These are phyloP conservation scores for Eupithecia subumbrata DNA, from an alignment of 2,888 invertebrate genomes.

Conservation along the genomic window DNA sequence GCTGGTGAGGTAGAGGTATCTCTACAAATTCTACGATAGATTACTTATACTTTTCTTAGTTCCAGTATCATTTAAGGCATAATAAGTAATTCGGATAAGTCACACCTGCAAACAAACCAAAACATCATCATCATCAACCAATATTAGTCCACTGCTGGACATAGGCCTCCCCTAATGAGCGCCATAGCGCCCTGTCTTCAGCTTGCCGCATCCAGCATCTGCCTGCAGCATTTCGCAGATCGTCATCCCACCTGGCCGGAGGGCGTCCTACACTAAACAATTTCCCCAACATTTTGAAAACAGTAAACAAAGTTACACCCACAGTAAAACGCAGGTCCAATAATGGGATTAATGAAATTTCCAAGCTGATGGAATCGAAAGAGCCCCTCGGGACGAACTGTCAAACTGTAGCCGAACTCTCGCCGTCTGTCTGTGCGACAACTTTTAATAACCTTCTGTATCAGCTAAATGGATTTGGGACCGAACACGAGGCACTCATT, in stretches of 20 bases:
- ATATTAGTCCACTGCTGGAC: too few relatives aligned
- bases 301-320: constrained; percentile 40
- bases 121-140: too few relatives aligned
- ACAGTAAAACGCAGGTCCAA: constrained; percentile 59
- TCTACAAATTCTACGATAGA: too few relatives aligned
- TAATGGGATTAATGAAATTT: constrained; percentile 77
- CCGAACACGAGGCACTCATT: constrained; percentile 56
- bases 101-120: too few relatives aligned
- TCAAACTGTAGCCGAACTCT: constrained; percentile 73
- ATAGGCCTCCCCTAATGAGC: too few relatives aligned
- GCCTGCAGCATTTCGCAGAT: too few relatives aligned
- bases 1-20: too few relatives aligned
- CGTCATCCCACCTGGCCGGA: too few relatives aligned
- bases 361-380: constrained; percentile 74
- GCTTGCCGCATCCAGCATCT: too few relatives aligned
- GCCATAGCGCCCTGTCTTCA: too few relatives aligned
- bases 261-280: background rate
- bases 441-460: constrained; percentile 81
- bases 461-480: constrained; percentile 78
- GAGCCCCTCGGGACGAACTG: constrained; percentile 67
- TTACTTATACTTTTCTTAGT: background rate
- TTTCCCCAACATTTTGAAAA: constrained; percentile 25
- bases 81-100: too few relatives aligned
- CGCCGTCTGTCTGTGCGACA: constrained; percentile 72
- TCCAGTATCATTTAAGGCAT: background rate